Base-by-base conservation (phyloP, 2,888 invertebrate genomes). In the Nephrotoma flavescens region DNA sequence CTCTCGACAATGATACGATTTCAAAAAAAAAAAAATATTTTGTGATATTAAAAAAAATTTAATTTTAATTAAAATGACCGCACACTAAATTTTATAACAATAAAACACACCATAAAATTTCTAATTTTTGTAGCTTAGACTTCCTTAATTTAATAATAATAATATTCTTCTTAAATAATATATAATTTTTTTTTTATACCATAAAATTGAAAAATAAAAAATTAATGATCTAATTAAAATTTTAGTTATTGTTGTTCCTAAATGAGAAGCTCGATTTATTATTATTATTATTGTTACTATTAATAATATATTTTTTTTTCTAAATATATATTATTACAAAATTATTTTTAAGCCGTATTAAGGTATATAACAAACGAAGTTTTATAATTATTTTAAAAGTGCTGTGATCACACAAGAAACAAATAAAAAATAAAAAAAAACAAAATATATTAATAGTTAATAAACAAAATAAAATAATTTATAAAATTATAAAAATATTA, bases 321-420 rank as follows among this genome's bases (percentile, higher is more conserved):
- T 47, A 47, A 47, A 44, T 44, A 44, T 47, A 31, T 71, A 71
- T 84, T 84, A 12, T 84, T 42, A 84, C 15, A 84, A 31, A 31
- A 84, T 84, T n/a, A 42, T 47, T 47, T 12, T 47, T 42, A 42
- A 84, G 84, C 42, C 47, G n/a, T 12, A 47, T 12, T 42, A 84
- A 84, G 42, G 42, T 41, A 31, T 41, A 31, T 31, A 84, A 84
- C 41, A 84, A 84, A 84, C n/a, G 42, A 84, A 15, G 41, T 84
- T 84, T 84, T 84, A 84, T 12, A 3, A 47, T 84, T 42, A 84
- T 84, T 31, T 84, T 42, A 42, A 84, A 84, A 84, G 84, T 84
- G 84, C 84, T 84, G 84, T 84, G 84, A 84, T 84, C 84, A 84
- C 84, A 84, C 41, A 84, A 84, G 84, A 84, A 84, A 84, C 42